Base-by-base conservation (phyloP, 1,140 invertebrate genomes). In the Aradophagus sp. region DNA sequence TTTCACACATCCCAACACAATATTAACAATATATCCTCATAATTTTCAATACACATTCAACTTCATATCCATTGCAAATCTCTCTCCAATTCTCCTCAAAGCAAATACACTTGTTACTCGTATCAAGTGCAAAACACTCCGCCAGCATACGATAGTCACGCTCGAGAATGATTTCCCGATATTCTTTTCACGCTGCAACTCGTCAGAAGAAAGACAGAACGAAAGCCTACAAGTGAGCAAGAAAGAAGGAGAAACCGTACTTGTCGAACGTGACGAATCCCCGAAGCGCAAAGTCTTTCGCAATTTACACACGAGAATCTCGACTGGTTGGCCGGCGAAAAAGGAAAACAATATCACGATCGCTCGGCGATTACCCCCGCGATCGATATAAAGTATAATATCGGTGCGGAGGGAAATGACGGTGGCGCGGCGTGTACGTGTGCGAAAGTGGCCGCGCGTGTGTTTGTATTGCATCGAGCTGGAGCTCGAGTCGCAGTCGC, bases 401-500 rank as follows among this genome's bases (percentile, higher is more conserved):
- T 41, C 52, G 47, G 12, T 44, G 42, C 68, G 47, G 34, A 23
- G 36, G 29, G 47, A 71, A 72, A 72, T 66, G 55, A 66, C 61
- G 68, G 68, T 63, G 53, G 58, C 65, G 67, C 23, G 32, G 39
- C 23, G 38, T 62, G 52, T 70, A 71, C 67, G 53, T 65, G 53
- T 65, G 67, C 52, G 39, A 70, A 56, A 59, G 47, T 59, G 8
- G 35, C 6, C 53, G 36, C 52, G 17, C 58, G 58, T 50, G 67
- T 71, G 59, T 71, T 71, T 62, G 66, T 58, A 52, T 62, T 70
- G 56, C 56, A 58, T 62, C 56, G 42, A 50, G 44, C 42, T 19
- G 68, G 67, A 38, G 50, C 19, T 45, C 35, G 56, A 47, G 53
- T 58, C 80, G 80, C 76, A 77, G 80, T 81, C 81, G 80, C 80